A percentile compares a stretch with the other conserved stretches of the same genome.
Evolutionary conservation across 1,140 invertebrate genomes (phyloP).

Genomic region (Gonioctena quinquepunctata): DNA sequence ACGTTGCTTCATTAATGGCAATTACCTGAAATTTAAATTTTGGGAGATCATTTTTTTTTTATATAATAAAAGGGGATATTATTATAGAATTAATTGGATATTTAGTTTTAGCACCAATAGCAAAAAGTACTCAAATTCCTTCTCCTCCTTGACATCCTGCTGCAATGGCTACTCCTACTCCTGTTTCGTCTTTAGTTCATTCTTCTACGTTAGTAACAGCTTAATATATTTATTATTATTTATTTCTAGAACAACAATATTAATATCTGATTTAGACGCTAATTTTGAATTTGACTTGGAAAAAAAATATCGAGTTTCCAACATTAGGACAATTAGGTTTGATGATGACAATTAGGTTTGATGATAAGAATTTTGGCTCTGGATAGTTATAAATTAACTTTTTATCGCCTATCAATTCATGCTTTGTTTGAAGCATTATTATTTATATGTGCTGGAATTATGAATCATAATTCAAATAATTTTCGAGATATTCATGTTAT

Average conservation of each 20-base stretch:
- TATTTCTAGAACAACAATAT: constrained; percentile 61
- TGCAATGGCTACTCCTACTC: constrained; percentile 71
- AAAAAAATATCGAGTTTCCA: constrained; percentile 74
- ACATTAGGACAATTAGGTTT: constrained; percentile 71
- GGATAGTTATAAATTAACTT: constrained; percentile 57
- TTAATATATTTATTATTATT: constrained; percentile 45
- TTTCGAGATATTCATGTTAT: constrained; percentile 67
- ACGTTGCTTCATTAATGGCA: constrained; percentile 62
- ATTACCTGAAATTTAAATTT: constrained; percentile 63
- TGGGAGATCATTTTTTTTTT: constrained; percentile 60
- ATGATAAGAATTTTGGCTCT: constrained; percentile 65
- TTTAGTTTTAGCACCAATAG: constrained; percentile 63
- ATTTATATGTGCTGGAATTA: constrained; percentile 64
- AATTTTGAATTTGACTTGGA: constrained; percentile 69
- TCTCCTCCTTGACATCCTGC: constrained; percentile 72
- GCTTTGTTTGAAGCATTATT: constrained; percentile 69
- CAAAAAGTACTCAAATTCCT: constrained; percentile 75
- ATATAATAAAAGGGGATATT: constrained; percentile 55
- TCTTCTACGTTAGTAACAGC: constrained; percentile 75
- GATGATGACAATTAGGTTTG: constrained; percentile 68
- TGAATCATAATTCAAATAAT: constrained; percentile 66
- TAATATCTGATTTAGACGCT: constrained; percentile 63
- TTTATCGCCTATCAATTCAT: constrained; percentile 68
- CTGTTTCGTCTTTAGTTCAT: constrained; percentile 73
- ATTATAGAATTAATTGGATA: constrained; percentile 56